Base-by-base conservation (phyloP, 2,113 vertebrate species). In the Salvelinus fontinalis region DNA sequence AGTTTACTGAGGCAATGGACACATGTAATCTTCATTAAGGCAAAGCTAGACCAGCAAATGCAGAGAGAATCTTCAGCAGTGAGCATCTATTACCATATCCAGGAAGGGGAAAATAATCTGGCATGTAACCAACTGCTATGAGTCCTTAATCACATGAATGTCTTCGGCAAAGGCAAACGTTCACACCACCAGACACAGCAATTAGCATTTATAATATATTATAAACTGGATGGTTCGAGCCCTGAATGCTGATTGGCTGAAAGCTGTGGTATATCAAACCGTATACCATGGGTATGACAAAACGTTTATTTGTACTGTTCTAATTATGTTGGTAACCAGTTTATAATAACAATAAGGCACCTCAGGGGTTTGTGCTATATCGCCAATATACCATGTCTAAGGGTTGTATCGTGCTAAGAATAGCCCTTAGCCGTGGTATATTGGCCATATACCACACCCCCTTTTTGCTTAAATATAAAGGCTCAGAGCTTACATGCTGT, bases 111-210 rank as follows among this genome's bases (percentile, higher is more conserved):
- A 67, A 29, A 20, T 1, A 68, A 68, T 14, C 67, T 68, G 27
- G 67, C 67, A 20, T 9, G 31, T 16, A 34, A 34, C 67, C 67
- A 68, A 62, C 59, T 22, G 16, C 59, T 7, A n/a, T n/a, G 22
- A 20, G 67, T 68, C 27, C 29, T 68, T 68, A 31, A 39, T 68
- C 67, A 31, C 65, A 39, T 34, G 29, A 68, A 68, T 68, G 16
- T 39, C 67, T 34, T 68, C 14, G 4, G 31, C 31, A 68, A 68
- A 39, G 18, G 27, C 27, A 68, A 68, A 31, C 2, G 18, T 20
- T 68, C 66, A n/a, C 31, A 68, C 27, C 12, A 1, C 29, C 29
- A 68, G 18, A 68, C 66, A 67, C 29, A 29, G 26, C 26, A 68
- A 68, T n/a, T 68, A 68, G 5, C 14, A 68, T 68, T 18, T 39